Conservation (phyloP, 2,888 invertebrate genomes). For the Lumbricus terrestris region DNA sequence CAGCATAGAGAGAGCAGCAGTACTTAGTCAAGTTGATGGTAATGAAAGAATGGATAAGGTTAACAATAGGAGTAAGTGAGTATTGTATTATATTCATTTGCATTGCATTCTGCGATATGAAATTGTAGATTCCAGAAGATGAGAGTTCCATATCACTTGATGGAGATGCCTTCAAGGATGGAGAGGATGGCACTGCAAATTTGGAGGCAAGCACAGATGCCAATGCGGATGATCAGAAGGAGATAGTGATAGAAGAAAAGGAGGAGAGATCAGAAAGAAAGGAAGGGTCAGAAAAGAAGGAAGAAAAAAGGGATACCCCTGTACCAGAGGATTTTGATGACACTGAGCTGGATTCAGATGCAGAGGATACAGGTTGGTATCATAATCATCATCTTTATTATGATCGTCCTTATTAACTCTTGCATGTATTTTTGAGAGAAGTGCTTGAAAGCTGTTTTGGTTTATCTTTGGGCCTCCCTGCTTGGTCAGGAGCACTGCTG, state of each 20-base stretch:
- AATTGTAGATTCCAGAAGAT: background rate
- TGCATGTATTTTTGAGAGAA: background rate
- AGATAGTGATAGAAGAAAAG: background rate
- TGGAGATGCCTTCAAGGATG: constrained; percentile 5
- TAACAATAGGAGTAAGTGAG: too few relatives aligned
- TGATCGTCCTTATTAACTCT: too few relatives aligned
- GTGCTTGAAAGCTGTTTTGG: too few relatives aligned
- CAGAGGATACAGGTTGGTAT: constrained; percentile 18
- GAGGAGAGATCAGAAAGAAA: constrained; percentile 5
- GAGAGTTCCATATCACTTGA: background rate
- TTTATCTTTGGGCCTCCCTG: too few relatives aligned
- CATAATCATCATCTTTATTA: background rate
- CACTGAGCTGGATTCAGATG: constrained; percentile 23
- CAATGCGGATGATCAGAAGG: constrained; percentile 6
- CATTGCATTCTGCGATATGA: background rate
- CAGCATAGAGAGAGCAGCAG: too few relatives aligned
- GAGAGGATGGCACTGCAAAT: background rate
- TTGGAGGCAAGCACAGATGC: background rate
- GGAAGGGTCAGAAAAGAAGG: background rate
- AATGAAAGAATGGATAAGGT: too few relatives aligned
- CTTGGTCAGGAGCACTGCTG: too few relatives aligned
- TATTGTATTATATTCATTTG: background rate
- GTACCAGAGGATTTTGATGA: constrained; percentile 26
- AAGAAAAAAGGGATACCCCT: background rate
- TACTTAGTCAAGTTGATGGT: too few relatives aligned